These are phyloP conservation scores for Stenoptilia bipunctidactyla DNA, from an alignment of 2,888 invertebrate genomes.

Conservation along the genomic window DNA sequence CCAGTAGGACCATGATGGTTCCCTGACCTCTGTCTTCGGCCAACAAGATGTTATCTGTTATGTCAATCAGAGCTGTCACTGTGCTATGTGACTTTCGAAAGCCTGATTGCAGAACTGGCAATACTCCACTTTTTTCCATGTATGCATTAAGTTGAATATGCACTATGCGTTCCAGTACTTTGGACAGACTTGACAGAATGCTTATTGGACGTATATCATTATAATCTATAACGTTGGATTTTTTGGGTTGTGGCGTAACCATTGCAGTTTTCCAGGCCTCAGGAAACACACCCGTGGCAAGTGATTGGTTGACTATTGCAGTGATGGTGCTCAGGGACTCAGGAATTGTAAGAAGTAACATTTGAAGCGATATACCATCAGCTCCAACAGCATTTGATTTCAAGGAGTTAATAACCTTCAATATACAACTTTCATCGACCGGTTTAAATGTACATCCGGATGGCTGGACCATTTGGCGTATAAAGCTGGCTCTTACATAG, in stretches of 20 bases:
- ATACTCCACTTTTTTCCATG: constrained; percentile 15
- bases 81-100: too few relatives aligned
- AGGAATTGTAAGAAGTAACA: constrained; percentile 10
- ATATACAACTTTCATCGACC: constrained; percentile 1
- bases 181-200: constrained; percentile 10
- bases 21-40: constrained; percentile 17
- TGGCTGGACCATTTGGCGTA: too few relatives aligned
- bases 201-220: constrained; percentile 13
- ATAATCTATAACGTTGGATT: not conserved
- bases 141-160: constrained; percentile 14
- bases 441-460: not conserved
- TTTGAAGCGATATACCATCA: constrained; percentile 10
- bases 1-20: constrained; percentile 18
- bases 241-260: too few relatives aligned
- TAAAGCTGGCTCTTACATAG: too few relatives aligned
- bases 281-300: constrained; percentile 13
- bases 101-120: too few relatives aligned
- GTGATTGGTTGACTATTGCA: constrained; percentile 10
- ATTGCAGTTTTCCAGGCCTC: constrained; percentile 17
- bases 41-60: constrained; percentile 18
- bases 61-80: constrained; percentile 19
- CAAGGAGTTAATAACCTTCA: constrained; percentile 5
- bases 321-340: constrained; percentile 7
- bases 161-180: constrained; percentile 13
- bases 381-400: constrained; percentile 8